These are phyloP conservation scores for Notarius quadriscutis DNA, from an alignment of 2,113 vertebrate genomes.

Conservation along the genomic window DNA sequence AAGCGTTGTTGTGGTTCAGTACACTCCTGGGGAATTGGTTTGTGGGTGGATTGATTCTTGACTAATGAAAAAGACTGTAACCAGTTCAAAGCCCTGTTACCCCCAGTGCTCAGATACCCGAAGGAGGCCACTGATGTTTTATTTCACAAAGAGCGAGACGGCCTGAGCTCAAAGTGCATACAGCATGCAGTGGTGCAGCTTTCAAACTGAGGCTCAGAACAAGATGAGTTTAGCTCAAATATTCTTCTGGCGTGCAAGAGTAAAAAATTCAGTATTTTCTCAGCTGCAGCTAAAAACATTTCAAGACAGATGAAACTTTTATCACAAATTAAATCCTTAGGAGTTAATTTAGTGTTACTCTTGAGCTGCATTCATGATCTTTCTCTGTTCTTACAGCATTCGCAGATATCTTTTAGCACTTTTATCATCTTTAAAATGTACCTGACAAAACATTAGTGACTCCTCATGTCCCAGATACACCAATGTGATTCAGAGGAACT, in stretches of 20 bases:
- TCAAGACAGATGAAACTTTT: neutral
- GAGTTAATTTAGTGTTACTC: neutral
- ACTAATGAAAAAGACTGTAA: conserved; percentile 59
- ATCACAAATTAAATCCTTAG: conserved; percentile 4
- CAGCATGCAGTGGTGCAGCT: conserved; percentile 20
- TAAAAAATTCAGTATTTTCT: conserved; percentile 43
- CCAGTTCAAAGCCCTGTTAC: conserved; percentile 55
- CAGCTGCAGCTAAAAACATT: neutral
- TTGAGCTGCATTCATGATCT: neutral
- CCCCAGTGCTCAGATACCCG: conserved; percentile 41
- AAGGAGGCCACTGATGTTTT: conserved; percentile 62
- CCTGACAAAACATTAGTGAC: neutral
- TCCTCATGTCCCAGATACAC: neutral
- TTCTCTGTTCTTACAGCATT: neutral
- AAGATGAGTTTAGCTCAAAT: neutral
- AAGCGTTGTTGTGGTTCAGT: conserved; percentile 32
- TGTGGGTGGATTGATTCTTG: conserved; percentile 52
- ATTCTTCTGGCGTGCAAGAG: conserved; percentile 26
- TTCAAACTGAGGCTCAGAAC: neutral
- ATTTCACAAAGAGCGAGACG: conserved; percentile 51
- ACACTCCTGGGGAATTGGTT: conserved; percentile 24
- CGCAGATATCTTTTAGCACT: no score
- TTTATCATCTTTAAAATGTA: neutral
- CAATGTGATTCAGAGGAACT: neutral
- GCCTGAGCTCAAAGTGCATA: conserved; percentile 37